phyloP scores from a whole-genome alignment of 2,888 invertebrate genomes.

The Criorhina ranunculi region DNA sequence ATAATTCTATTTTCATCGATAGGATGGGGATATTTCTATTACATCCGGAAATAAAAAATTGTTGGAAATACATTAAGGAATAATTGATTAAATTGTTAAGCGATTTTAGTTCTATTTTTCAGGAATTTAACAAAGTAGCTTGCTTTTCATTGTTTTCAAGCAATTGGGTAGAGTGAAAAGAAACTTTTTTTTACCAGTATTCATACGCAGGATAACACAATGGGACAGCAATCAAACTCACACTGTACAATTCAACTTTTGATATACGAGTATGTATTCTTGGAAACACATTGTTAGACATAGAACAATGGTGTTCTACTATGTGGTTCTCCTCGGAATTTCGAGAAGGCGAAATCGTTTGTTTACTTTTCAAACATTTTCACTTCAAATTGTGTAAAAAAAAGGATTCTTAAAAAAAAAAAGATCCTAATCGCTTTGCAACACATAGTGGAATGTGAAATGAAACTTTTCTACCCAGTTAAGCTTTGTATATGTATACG shows the following conservation, averaged over 20 bases:
- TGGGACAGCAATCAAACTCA: conserved; percentile 41
- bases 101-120: neutral
- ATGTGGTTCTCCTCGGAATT: conserved; percentile 2
- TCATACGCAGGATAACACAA: conserved; percentile 25
- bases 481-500: neutral
- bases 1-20: conserved; percentile 30
- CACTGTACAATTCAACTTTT: neutral
- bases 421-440: neutral
- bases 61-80: neutral
- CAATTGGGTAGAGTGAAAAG: conserved; percentile 29
- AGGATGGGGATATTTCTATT: conserved; percentile 11
- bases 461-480: too few relatives aligned
- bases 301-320: conserved; percentile 25
- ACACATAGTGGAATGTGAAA: too few relatives aligned
- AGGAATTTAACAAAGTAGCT: neutral
- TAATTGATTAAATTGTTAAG: conserved; percentile 11
- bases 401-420: neutral
- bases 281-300: conserved; percentile 8
- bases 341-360: neutral
- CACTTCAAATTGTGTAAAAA: conserved; percentile 12
- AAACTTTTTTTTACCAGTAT: conserved; percentile 3
- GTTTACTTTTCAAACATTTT: conserved; percentile 19
- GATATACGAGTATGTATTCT: too few relatives aligned
- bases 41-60: conserved; percentile 7
- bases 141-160: neutral